Evolutionary conservation across 2,888 invertebrate genomes (phyloP).

Genomic region (Apamea sordens): DNA sequence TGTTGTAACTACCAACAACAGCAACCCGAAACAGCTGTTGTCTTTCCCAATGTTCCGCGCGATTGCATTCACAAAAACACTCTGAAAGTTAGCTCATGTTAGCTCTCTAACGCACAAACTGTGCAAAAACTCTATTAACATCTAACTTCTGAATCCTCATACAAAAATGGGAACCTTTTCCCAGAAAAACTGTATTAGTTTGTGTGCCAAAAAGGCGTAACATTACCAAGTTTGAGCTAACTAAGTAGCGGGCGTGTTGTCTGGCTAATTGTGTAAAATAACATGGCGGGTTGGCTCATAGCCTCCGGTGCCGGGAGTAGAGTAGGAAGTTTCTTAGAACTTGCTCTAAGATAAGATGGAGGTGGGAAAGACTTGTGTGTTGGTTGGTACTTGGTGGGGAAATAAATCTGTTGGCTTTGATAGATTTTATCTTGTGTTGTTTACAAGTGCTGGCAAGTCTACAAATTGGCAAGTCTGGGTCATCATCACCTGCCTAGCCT

Average conservation of each 20-base stretch:
- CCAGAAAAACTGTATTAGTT: slow-evolving; percentile 44
- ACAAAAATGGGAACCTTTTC: slow-evolving; percentile 34
- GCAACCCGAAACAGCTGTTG: neutral
- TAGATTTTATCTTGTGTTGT: slow-evolving; percentile 23
- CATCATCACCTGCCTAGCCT: too few relatives aligned
- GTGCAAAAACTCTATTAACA: slow-evolving; percentile 35
- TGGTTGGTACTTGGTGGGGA: neutral
- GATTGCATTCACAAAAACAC: slow-evolving; percentile 33
- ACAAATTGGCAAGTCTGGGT: neutral
- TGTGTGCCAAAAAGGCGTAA: slow-evolving; percentile 56
- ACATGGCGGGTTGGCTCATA: slow-evolving; percentile 79
- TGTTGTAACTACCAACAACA: too few relatives aligned
- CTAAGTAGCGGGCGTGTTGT: slow-evolving; percentile 54
- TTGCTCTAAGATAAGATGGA: slow-evolving; percentile 70
- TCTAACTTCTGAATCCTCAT: slow-evolving; percentile 33
- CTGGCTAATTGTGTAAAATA: slow-evolving; percentile 80
- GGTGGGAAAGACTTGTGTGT: slow-evolving; percentile 25
- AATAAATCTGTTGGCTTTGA: slow-evolving; percentile 28
- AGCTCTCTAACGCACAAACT: slow-evolving; percentile 10
- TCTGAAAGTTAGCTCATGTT: slow-evolving; percentile 19
- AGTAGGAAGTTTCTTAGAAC: slow-evolving; percentile 75
- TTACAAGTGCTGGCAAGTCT: neutral
- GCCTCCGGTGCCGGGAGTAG: slow-evolving; percentile 70
- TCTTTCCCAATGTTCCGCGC: neutral
- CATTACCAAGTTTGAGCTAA: slow-evolving; percentile 50